phyloP scores from a whole-genome alignment of 1,140 invertebrate genomes.

The Trichonephila clavipes region DNA sequence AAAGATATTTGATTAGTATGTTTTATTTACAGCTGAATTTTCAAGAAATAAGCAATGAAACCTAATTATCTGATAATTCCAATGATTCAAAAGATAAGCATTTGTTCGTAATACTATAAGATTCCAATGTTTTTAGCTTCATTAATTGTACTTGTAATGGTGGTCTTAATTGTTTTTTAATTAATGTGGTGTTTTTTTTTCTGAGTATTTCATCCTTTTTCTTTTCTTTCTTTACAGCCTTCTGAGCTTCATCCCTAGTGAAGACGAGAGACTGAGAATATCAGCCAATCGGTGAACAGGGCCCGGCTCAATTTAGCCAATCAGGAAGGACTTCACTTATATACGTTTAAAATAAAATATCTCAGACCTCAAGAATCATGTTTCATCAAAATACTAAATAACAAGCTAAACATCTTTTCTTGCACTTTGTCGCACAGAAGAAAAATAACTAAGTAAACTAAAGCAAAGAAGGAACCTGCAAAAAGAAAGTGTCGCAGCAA shows the following conservation, averaged over 20 bases:
- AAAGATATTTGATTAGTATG: too few species aligned
- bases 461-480: not conserved
- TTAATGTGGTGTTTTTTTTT: too few species aligned
- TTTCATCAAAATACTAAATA: conserved; percentile 55
- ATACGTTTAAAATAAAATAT: conserved; percentile 61
- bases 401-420: conserved; percentile 59
- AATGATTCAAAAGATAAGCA: too few species aligned
- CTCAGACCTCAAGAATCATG: conserved; percentile 71
- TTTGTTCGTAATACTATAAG: too few species aligned
- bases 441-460: not conserved
- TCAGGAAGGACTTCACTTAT: conserved; percentile 72
- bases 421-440: conserved; percentile 69
- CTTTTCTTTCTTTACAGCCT: conserved; percentile 57
- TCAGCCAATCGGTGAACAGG: conserved; percentile 68
- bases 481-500: conserved; percentile 9
- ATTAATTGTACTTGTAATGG: too few species aligned
- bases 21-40: too few species aligned
- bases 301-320: conserved; percentile 70
- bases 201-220: not conserved
- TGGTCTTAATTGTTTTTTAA: too few species aligned
- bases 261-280: conserved; percentile 40
- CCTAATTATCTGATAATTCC: too few species aligned
- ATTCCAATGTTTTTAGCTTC: too few species aligned
- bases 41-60: too few species aligned
- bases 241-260: conserved; percentile 76